These are phyloP conservation scores for Hyperoplus immaculatus DNA, from an alignment of 2,797 vertebrate genomes.

Conservation along the genomic window DNA sequence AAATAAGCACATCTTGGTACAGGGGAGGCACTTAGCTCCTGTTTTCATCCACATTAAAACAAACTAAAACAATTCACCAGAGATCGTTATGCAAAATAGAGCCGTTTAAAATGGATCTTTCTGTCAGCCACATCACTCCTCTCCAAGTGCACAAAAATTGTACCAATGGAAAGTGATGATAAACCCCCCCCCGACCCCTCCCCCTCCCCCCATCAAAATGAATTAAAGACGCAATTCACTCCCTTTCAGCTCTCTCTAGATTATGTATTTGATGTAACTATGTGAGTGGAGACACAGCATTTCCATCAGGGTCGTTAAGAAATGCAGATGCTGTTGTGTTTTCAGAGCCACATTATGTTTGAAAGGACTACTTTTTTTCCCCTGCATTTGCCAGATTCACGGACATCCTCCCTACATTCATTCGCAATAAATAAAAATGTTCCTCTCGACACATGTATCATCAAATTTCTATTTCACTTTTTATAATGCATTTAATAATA, in stretches of 20 bases:
- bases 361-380: conserved; percentile 33
- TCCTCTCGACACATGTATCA: conserved; percentile 15
- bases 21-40: conserved; percentile 17
- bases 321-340: conserved; percentile 53
- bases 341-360: conserved; percentile 31
- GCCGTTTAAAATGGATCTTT: conserved; percentile 13
- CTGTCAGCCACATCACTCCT: conserved; percentile 2
- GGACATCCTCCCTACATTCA: not conserved
- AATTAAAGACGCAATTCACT: conserved; percentile 63
- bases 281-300: conserved; percentile 33
- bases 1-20: conserved; percentile 27
- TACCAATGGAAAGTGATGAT: conserved; percentile 51
- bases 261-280: conserved; percentile 69
- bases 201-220: conserved; percentile 35
- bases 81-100: conserved; percentile 24
- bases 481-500: conserved; percentile 31
- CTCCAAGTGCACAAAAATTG: conserved; percentile 29
- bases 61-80: conserved; percentile 21
- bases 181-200: conserved; percentile 29
- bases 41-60: conserved; percentile 29
- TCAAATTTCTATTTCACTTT: conserved; percentile 44
- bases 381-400: conserved; percentile 2
- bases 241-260: conserved; percentile 44
- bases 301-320: conserved; percentile 61
- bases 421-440: conserved; percentile 26